A percentile compares a stretch with the other conserved stretches of the same genome.
These are phyloP conservation scores for Willowsia nigromaculata DNA, from an alignment of 2,888 invertebrate species.

Conservation along the genomic window DNA sequence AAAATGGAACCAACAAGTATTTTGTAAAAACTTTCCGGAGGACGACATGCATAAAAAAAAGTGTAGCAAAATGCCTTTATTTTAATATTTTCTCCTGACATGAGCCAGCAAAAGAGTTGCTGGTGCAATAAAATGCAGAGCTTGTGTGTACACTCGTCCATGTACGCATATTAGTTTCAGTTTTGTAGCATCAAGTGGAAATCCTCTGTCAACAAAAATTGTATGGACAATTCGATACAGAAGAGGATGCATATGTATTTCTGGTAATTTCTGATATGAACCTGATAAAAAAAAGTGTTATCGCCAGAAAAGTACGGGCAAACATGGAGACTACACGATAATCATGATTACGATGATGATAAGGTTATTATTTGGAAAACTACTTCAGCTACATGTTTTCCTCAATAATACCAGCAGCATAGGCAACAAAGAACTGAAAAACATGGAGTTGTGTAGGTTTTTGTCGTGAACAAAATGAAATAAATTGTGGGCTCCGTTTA, in stretches of 20 bases:
- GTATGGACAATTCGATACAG: neutral
- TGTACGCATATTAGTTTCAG: slow-evolving; percentile 23
- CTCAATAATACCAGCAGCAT: too few species aligned
- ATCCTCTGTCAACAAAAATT: neutral
- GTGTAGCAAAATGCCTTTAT: neutral
- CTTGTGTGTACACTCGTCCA: neutral
- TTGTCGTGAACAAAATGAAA: too few species aligned
- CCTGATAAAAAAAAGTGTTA: slow-evolving; percentile 5
- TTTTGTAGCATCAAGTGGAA: slow-evolving; percentile 61
- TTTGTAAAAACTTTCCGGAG: neutral
- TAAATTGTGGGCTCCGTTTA: too few species aligned
- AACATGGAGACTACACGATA: neutral
- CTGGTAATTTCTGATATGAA: slow-evolving; percentile 8
- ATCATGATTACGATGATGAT: neutral
- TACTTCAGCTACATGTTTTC: too few species aligned
- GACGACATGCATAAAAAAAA: neutral
- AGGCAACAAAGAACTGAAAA: too few species aligned
- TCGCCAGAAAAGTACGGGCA: neutral
- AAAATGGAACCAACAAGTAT: neutral
- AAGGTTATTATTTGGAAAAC: neutral
- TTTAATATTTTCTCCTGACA: neutral
- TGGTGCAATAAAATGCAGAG: neutral
- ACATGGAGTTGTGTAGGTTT: too few species aligned
- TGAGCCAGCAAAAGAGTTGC: too few species aligned
- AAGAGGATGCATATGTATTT: neutral